Base-by-base conservation (phyloP, 2,797 vertebrate genomes). In the Onychomys arenicola region DNA sequence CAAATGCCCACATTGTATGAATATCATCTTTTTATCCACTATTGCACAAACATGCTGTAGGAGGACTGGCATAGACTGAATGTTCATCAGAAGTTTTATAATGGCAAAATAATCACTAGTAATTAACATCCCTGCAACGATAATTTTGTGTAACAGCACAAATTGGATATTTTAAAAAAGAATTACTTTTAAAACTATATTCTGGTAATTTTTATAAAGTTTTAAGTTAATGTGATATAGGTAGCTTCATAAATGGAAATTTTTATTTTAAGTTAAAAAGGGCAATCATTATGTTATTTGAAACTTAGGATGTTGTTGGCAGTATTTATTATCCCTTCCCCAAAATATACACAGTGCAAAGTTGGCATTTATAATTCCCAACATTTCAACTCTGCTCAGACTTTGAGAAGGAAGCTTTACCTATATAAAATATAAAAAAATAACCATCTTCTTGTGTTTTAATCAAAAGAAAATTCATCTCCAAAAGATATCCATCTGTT, bases 401-500 rank as follows among this genome's bases (percentile, higher is more conserved):
- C 57, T 94, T 96, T 93, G 76, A 69, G 65, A 77, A 91, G 10
- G 49, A 90, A 91, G 85, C 32, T 97, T 97, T 95, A 93, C 81
- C 59, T 89, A 84, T n/a, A 95, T 8, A 12, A 87, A 96, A 23
- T 19, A 71, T 61, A 57, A 37, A 91, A 91, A 84, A 52, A 69
- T 92, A 82, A 92, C 86, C 90, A 94, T 92, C 57, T 89, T 87
- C 65, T 91, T 96, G 34, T 96, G 57, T 95, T 97, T 80, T 96
- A 87, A 82, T 95, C 93, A 97, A 93, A 97, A 73, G 57, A 96
- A 80, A 46, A 77, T 97, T 96, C 71, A 88, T 91, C 95, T 96
- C 92, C 23, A 76, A 93, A 97, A 90, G 49, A 91, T 96, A 76
- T 94, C 95, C 92, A 92, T 97, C 95, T 98, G 95, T 88, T 92